These are phyloP conservation scores for Laothoe populi DNA, from an alignment of 2,888 invertebrate genomes.

Conservation along the genomic window DNA sequence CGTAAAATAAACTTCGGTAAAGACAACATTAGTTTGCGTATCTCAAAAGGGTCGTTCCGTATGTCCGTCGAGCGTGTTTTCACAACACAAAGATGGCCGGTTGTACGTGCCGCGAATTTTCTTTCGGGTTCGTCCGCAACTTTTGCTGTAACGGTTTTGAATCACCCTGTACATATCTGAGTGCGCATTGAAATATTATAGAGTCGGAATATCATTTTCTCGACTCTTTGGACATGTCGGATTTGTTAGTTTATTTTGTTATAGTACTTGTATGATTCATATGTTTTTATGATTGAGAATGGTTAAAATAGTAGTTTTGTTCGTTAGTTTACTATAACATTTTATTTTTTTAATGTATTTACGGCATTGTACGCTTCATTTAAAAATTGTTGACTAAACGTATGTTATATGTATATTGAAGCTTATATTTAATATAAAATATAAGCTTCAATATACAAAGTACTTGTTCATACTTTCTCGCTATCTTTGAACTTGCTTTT, in stretches of 20 bases:
- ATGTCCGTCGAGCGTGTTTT: constrained; percentile 53
- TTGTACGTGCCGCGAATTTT: constrained; percentile 58
- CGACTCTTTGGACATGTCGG: constrained; percentile 3
- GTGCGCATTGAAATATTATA: constrained; percentile 50
- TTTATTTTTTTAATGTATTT: too few species aligned
- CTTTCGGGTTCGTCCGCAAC: not conserved
- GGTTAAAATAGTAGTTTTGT: too few species aligned
- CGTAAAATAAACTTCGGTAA: constrained; percentile 38
- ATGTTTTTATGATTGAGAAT: too few species aligned
- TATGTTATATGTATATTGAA: too few species aligned
- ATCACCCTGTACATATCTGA: constrained; percentile 52
- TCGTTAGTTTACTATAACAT: too few species aligned
- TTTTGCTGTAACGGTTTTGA: constrained; percentile 47
- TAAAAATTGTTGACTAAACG: too few species aligned
- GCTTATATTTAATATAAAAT: too few species aligned
- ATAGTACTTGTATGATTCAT: not conserved
- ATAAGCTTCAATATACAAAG: too few species aligned
- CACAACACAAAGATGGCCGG: constrained; percentile 56
- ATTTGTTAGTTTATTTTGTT: not conserved
- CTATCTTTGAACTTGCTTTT: too few species aligned
- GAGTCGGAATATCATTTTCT: constrained; percentile 24
- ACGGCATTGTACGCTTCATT: too few species aligned
- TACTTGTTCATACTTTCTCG: too few species aligned
- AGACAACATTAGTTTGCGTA: constrained; percentile 49
- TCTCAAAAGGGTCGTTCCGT: constrained; percentile 50